Evolutionary conservation across 2,888 invertebrate genomes (phyloP), one percentile per base, ranked within the genome.

Genomic region (Volucella inflata): DNA sequence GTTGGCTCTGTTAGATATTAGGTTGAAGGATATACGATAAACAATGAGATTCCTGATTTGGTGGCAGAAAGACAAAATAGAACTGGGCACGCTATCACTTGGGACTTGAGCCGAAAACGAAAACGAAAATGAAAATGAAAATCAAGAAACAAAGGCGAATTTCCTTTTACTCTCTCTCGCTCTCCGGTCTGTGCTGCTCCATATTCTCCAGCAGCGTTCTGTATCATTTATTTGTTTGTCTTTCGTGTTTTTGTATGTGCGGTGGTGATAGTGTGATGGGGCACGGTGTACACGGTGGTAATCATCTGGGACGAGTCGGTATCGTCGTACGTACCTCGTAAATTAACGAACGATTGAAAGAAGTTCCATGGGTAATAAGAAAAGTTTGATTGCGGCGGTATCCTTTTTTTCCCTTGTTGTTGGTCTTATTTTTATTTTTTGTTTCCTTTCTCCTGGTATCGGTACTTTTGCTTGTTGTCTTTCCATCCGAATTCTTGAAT

Each of bases 331-430:
- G 64, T 81, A 76, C 81, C 85, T 85, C 85, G 85, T 85, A 85
- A 85, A 85, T 85, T 85, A 85, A 85, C 85, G 76, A 85, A 85
- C 85, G 81, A 81, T 85, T 85, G 81, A 85, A 85, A 81, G 85
- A 85, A 85, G 85, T 85, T 85, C 85, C 85, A 76, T 81, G 85
- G 85, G 85, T 85, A 85, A 85, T 85, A 85, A 85, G 85, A 85
- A 85, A 85, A 85, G 85, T 85, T 85, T 85, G 85, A 85, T 81
- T 85, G 85, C 85, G 85, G 76, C 65, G 80, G 81, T 77, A 85
- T 81, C 81, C 81, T 81, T 81, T 76, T 76, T 65, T 67, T 62
- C 55, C 40, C 21, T 21, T 11, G 1, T 55, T 55, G 6, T 21
- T 55, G 12, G 8, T 48, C 42, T 67, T 53, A 46, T 62, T 55